Evolutionary conservation across 2,888 invertebrate genomes (phyloP).

Genomic region (Aphrophora alni): DNA sequence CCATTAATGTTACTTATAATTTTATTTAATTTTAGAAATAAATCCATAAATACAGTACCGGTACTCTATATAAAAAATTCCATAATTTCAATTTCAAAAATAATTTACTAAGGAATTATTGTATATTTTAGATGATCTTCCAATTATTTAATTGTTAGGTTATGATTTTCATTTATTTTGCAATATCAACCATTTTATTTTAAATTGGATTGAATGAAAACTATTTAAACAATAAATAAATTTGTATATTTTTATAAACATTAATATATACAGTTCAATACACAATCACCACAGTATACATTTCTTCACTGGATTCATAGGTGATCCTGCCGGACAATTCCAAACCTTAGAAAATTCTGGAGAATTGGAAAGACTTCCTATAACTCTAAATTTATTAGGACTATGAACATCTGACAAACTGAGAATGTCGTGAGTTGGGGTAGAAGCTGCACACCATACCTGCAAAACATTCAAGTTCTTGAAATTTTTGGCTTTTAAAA

Average conservation of each 20-base stretch:
- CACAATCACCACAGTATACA: constrained; percentile 83
- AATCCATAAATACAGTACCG: too few relatives aligned
- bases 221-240: not conserved
- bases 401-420: constrained; percentile 93
- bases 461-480: constrained; percentile 52
- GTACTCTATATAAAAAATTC: too few relatives aligned
- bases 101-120: too few relatives aligned
- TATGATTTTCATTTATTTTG: too few relatives aligned
- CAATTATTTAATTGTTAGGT: too few relatives aligned
- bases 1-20: too few relatives aligned
- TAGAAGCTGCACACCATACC: constrained; percentile 91
- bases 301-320: constrained; percentile 84
- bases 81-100: too few relatives aligned
- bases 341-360: constrained; percentile 83
- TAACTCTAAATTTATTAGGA: constrained; percentile 86
- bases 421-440: constrained; percentile 79
- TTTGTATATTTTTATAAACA: not conserved
- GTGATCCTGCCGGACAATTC: constrained; percentile 72
- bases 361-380: constrained; percentile 84
- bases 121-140: too few relatives aligned
- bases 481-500: not conserved
- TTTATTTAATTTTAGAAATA: too few relatives aligned
- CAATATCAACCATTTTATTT: too few relatives aligned
- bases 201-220: too few relatives aligned
- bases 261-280: not conserved